Percentiles rank a stretch among this genome's conserved stretches.
These are phyloP conservation scores for Dicyrtomina minuta DNA, from an alignment of 2,888 invertebrate species.

Conservation along the genomic window DNA sequence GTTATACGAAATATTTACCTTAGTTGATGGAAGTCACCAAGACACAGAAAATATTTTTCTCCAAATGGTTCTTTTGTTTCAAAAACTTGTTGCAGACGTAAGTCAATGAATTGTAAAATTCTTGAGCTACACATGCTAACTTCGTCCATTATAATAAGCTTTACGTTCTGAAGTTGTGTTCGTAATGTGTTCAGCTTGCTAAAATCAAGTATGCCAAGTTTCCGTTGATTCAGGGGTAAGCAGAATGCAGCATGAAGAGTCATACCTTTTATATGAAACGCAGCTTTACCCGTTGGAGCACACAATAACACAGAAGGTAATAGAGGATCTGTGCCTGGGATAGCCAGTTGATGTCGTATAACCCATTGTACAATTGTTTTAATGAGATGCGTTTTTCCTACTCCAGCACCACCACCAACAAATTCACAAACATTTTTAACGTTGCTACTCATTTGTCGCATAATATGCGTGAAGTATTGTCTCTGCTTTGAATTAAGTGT, in stretches of 20 bases:
- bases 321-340: not conserved
- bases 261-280: constrained; percentile 51
- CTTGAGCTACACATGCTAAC: constrained; percentile 34
- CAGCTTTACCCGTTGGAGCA: constrained; percentile 50
- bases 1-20: no score
- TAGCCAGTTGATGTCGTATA: not conserved
- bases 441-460: constrained; percentile 12
- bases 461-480: constrained; percentile 17
- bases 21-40: constrained; percentile 42
- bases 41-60: constrained; percentile 24
- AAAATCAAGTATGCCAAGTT: not conserved
- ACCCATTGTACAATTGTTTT: constrained; percentile 43
- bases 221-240: constrained; percentile 33
- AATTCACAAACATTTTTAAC: constrained; percentile 43
- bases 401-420: constrained; percentile 54
- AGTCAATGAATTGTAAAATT: constrained; percentile 25
- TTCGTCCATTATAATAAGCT: constrained; percentile 43
- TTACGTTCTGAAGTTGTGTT: not conserved
- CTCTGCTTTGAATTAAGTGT: constrained; percentile 34
- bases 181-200: constrained; percentile 9
- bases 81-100: constrained; percentile 32
- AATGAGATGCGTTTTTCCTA: constrained; percentile 54
- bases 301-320: not conserved
- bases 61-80: constrained; percentile 4
- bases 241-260: constrained; percentile 52